Percentiles rank a stretch among this genome's conserved stretches.
Conservation (phyloP, 2,113 vertebrate species). For the Cricetomys ansorgei region DNA sequence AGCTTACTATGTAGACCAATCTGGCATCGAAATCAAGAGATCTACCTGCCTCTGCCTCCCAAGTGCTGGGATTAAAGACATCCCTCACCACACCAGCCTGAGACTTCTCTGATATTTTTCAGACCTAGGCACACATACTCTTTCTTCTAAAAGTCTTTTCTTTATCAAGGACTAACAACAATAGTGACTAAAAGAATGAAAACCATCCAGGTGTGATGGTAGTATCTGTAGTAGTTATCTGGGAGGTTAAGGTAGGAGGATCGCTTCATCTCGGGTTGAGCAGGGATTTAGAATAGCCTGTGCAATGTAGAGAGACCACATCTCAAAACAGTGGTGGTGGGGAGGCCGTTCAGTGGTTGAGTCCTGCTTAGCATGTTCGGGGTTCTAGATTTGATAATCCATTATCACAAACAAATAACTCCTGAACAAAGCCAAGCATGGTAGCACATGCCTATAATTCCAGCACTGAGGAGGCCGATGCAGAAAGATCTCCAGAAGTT, state of each 20-base stretch:
- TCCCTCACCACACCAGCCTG: neutral
- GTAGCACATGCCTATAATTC: neutral
- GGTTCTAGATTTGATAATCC: neutral
- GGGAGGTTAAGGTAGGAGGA: neutral
- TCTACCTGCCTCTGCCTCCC: neutral
- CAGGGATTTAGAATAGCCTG: neutral
- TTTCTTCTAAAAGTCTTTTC: neutral
- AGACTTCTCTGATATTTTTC: neutral
- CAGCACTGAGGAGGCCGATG: neutral
- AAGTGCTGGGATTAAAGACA: neutral
- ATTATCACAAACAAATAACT: neutral
- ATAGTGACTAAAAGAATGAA: neutral
- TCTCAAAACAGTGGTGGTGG: neutral
- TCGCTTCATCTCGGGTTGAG: neutral
- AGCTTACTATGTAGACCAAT: neutral
- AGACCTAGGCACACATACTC: neutral
- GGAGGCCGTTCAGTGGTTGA: no score
- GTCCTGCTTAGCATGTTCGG: neutral
- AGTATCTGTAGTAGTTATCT: neutral
- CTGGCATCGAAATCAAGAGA: neutral
- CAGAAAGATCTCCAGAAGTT: neutral
- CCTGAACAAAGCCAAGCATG: neutral
- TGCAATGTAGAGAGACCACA: neutral
- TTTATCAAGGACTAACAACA: slow-evolving; percentile 11
- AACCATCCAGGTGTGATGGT: neutral